phyloP scores from a whole-genome alignment of 2,113 vertebrate species.

The Malurus alboscapulatus region DNA sequence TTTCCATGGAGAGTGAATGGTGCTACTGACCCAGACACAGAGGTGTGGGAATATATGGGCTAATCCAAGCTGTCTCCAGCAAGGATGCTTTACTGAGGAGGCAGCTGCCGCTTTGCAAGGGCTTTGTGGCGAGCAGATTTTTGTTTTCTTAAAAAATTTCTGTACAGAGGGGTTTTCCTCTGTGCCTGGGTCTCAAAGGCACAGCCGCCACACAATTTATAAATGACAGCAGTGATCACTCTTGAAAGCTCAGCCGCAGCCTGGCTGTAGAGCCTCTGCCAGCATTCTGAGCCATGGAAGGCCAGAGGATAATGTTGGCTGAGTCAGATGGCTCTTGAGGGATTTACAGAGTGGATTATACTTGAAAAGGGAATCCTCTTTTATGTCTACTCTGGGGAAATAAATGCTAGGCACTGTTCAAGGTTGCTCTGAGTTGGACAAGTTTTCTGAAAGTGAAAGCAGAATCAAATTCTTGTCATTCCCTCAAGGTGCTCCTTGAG shows the following conservation, averaged over 20 bases:
- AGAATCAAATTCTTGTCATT: background rate
- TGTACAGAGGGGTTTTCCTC: background rate
- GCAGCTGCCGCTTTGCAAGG: constrained; percentile 19
- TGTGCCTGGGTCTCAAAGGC: background rate
- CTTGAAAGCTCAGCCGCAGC: constrained; percentile 7
- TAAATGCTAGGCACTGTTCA: background rate
- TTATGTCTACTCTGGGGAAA: constrained; percentile 32
- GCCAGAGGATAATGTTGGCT: constrained; percentile 40
- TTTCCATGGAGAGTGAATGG: constrained; percentile 54
- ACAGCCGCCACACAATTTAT: background rate
- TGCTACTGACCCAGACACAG: constrained; percentile 55
- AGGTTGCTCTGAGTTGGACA: background rate
- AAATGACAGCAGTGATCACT: constrained; percentile 8
- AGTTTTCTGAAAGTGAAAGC: constrained; percentile 12
- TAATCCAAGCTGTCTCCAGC: constrained; percentile 50
- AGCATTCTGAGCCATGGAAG: constrained; percentile 26
- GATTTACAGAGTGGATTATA: constrained; percentile 50
- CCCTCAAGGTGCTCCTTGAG: background rate
- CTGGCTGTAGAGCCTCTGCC: constrained; percentile 8
- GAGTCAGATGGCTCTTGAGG: constrained; percentile 53
- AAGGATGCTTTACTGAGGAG: constrained; percentile 7
- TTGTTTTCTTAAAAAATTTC: background rate
- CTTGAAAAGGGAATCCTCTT: constrained; percentile 62
- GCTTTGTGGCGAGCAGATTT: background rate
- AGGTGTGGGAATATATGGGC: constrained; percentile 52